Percentiles rank a stretch among this genome's conserved stretches.
Evolutionary conservation across 1,140 invertebrate genomes (phyloP).

Genomic region (Lamellibrachia luymesi): DNA sequence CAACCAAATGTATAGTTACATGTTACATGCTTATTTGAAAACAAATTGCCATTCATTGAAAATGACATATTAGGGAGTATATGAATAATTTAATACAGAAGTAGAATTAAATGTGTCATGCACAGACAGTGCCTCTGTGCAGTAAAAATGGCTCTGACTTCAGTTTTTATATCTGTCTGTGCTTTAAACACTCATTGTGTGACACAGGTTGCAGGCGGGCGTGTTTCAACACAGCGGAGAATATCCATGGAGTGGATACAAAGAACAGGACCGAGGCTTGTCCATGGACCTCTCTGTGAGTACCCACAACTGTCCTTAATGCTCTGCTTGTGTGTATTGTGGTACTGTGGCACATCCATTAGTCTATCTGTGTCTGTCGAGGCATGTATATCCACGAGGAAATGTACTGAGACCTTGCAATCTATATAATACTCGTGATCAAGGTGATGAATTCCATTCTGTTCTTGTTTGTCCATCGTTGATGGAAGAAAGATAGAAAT

Average conservation of each 20-base stretch:
- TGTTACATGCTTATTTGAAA: too few relatives aligned
- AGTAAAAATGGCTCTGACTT: not conserved
- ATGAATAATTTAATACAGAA: too few relatives aligned
- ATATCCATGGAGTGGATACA: constrained; percentile 79
- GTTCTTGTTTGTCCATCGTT: too few relatives aligned
- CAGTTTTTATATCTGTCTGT: not conserved
- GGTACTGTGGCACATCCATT: too few relatives aligned
- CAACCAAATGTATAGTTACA: not conserved
- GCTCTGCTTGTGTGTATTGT: not conserved
- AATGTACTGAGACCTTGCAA: too few relatives aligned
- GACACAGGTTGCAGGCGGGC: constrained; percentile 65
- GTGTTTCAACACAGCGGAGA: constrained; percentile 73
- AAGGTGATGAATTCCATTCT: too few relatives aligned
- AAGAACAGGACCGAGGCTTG: constrained; percentile 57
- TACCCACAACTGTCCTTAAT: not conserved
- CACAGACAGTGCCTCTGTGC: not conserved
- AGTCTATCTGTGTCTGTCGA: too few relatives aligned
- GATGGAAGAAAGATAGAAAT: too few relatives aligned
- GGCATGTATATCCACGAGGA: too few relatives aligned
- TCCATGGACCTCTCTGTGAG: constrained; percentile 43
- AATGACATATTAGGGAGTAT: too few relatives aligned
- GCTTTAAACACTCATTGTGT: constrained; percentile 18
- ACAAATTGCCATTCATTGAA: too few relatives aligned
- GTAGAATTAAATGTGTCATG: not conserved
- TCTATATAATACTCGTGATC: too few relatives aligned